These are phyloP conservation scores for Ceratosolen fusciceps DNA, from an alignment of 1,140 invertebrate genomes.

Conservation along the genomic window DNA sequence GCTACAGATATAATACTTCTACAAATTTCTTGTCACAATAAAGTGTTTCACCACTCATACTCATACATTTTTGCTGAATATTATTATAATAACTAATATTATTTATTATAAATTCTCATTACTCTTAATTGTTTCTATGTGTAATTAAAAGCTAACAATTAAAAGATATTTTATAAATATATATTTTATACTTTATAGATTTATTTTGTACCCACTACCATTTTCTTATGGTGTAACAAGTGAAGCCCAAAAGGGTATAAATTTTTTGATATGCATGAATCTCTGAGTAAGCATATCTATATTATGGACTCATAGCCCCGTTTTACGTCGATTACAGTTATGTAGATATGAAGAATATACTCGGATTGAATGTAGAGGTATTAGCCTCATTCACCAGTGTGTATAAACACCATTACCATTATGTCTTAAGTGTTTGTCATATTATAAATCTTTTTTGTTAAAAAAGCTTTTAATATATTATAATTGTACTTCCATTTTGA, in stretches of 20 bases:
- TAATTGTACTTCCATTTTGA: no score
- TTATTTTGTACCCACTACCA: constrained; percentile 81
- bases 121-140: constrained; percentile 79
- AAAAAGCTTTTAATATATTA: background rate
- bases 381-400: constrained; percentile 88
- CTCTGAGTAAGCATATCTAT: constrained; percentile 83
- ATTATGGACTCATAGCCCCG: constrained; percentile 80
- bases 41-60: constrained; percentile 86
- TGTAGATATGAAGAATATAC: constrained; percentile 86
- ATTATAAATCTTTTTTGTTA: constrained; percentile 75
- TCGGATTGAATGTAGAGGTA: constrained; percentile 85
- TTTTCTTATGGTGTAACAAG: constrained; percentile 85
- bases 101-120: constrained; percentile 81
- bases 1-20: constrained; percentile 83
- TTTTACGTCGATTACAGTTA: constrained; percentile 77
- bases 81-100: no score
- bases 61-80: constrained; percentile 81
- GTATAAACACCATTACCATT: constrained; percentile 84
- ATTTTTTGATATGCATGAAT: constrained; percentile 78
- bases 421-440: constrained; percentile 84
- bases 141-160: constrained; percentile 82
- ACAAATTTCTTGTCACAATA: constrained; percentile 79
- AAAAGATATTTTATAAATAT: constrained; percentile 76
- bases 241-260: constrained; percentile 78
- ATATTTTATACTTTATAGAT: constrained; percentile 71